Conservation (phyloP, 2,797 vertebrate genomes). For the Gambusia yucatana region DNA sequence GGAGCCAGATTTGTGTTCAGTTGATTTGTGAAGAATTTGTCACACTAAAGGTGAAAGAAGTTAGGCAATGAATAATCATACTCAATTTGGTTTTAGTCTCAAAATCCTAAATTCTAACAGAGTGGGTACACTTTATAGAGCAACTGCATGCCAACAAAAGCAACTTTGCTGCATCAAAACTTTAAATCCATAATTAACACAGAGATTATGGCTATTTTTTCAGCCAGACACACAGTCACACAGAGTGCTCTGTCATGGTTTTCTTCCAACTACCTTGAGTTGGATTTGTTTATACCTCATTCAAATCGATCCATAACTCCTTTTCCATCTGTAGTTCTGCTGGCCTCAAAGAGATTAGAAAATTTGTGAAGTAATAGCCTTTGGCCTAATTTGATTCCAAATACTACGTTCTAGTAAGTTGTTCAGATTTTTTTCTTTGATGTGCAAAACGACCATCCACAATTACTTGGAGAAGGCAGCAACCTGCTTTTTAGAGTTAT, state of each 20-base stretch:
- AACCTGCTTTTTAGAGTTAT: constrained; percentile 57
- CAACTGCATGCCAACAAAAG: not conserved
- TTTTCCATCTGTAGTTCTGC: constrained; percentile 19
- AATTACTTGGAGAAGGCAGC: constrained; percentile 20
- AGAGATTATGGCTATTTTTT: not conserved
- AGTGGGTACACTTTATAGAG: not conserved
- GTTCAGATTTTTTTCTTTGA: constrained; percentile 11
- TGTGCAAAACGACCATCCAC: not conserved
- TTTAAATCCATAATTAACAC: not conserved
- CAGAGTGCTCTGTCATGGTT: constrained; percentile 36
- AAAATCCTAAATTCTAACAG: not conserved
- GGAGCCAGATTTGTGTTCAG: not conserved
- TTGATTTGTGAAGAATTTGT: not conserved
- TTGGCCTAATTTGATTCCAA: constrained; percentile 20
- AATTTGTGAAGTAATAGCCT: constrained; percentile 16
- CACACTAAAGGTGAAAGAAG: not conserved
- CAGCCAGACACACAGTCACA: constrained; percentile 9
- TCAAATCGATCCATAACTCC: constrained; percentile 17
- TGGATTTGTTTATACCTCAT: constrained; percentile 31
- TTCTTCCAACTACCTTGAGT: constrained; percentile 30
- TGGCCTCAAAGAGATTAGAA: constrained; percentile 17
- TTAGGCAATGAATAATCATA: not conserved
- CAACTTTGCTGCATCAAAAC: not conserved
- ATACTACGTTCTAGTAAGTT: constrained; percentile 24
- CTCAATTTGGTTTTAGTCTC: not conserved